Evolutionary conservation across 2,888 invertebrate species (phyloP).

Genomic region (Ctena decussata): DNA sequence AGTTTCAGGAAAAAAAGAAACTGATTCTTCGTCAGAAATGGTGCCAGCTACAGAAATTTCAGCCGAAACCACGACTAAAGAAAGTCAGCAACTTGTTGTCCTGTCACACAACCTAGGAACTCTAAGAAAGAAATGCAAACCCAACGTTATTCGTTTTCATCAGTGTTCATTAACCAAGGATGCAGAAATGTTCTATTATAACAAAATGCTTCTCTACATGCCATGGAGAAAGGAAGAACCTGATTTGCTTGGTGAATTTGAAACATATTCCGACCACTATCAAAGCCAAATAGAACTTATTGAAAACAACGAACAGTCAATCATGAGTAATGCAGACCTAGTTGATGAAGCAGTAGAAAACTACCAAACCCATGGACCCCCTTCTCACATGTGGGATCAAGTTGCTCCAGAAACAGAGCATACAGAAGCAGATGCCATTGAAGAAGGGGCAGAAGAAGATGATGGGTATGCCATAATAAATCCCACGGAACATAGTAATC

Average conservation of each 20-base stretch:
- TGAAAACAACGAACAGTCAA: background rate
- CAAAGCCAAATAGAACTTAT: background rate
- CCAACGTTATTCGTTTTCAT: conserved; percentile 1
- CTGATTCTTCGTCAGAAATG: background rate
- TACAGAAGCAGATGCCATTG: too few species aligned
- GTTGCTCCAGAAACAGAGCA: conserved; percentile 35
- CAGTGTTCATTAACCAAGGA: background rate
- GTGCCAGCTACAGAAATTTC: background rate
- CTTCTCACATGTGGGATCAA: conserved; percentile 21
- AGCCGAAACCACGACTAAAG: background rate
- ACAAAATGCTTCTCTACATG: conserved; percentile 23
- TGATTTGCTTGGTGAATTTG: conserved; percentile 8
- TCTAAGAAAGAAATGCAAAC: conserved; percentile 34
- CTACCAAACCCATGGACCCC: conserved; percentile 14
- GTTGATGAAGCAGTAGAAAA: conserved; percentile 27
- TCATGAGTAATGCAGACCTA: conserved; percentile 36
- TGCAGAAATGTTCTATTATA: conserved; percentile 34
- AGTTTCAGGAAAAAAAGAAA: conserved; percentile 15
- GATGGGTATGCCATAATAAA: conserved; percentile 21
- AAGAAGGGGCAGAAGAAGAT: conserved; percentile 32
- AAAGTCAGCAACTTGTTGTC: background rate
- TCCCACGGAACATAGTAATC: conserved; percentile 34
- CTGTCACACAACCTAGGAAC: conserved; percentile 10
- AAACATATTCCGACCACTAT: conserved; percentile 31
- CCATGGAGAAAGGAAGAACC: conserved; percentile 35